phyloP scores from a whole-genome alignment of 2,888 invertebrate genomes.

The Acrobasis repandana region DNA sequence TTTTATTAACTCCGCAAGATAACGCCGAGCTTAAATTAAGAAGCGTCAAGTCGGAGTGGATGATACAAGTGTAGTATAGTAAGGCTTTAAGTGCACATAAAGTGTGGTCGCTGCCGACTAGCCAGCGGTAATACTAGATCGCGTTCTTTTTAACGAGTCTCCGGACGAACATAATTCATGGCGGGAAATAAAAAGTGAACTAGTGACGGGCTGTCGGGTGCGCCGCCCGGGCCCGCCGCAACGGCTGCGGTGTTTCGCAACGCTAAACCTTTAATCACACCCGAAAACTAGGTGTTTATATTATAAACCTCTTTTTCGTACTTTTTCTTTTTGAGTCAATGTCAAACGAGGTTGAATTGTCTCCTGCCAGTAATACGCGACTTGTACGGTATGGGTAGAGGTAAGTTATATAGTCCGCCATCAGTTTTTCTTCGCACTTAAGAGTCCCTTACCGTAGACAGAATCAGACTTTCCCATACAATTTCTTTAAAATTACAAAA shows the following conservation, averaged over 20 bases:
- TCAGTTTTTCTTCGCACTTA: no score
- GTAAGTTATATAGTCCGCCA: no score
- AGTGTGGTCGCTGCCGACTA: constrained; percentile 62
- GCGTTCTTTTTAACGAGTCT: constrained; percentile 74
- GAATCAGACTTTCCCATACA: no score
- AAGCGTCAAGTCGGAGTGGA: constrained; percentile 70
- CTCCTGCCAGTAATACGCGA: no score
- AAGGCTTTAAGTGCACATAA: constrained; percentile 76
- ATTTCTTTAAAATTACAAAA: no score
- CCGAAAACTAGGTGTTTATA: not conserved
- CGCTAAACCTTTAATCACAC: constrained; percentile 19
- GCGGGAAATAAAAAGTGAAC: constrained; percentile 62
- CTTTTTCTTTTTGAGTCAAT: no score
- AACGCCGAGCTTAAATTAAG: constrained; percentile 66
- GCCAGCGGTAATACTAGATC: constrained; percentile 67
- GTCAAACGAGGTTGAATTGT: no score
- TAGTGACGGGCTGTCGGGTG: constrained; percentile 42
- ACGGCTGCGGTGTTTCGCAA: constrained; percentile 25
- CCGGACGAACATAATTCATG: constrained; percentile 64
- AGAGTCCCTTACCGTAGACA: no score
- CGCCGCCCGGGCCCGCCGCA: constrained; percentile 11
- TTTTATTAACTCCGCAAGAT: constrained; percentile 52
- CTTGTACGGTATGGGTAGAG: no score
- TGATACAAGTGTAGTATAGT: constrained; percentile 68
- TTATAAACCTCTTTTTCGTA: no score